Evolutionary conservation across 2,888 invertebrate genomes (phyloP), one percentile per base, ranked within the genome.

Genomic region (Gymnosoma rotundatum): DNA sequence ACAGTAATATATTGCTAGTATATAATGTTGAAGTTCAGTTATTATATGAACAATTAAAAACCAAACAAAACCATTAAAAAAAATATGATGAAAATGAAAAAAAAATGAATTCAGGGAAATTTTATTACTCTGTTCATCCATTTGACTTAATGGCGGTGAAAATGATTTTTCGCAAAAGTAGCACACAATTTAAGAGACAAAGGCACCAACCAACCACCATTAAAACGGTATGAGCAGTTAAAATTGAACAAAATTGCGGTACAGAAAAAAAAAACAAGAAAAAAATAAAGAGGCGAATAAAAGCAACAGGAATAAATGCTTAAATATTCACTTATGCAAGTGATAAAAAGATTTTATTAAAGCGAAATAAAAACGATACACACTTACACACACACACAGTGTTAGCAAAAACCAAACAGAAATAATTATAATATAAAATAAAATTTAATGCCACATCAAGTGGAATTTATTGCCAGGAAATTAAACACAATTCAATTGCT

Each of bases 81-180:
- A 87, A 86, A 88, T 87, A 87, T 87, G 32, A 20, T 16, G 42
- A 42, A 42, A 42, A 42, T 60, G 38, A 38, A 70, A 50, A 64
- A 64, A 73, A 45, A 72, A 69, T n/a, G 14, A 20, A 66, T 61
- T 25, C 52, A 73, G 38, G 67, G 61, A 89, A 89, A 89, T 90
- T 90, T 89, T 89, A 89, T 90, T 90, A 87, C 88, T 88, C 88
- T 90, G 89, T 88, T 90, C 91, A 91, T 88, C 89, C 90, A 90
- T 89, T 88, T 90, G 90, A 89, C 91, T 90, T 90, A 91, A 91
- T 90, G 89, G 90, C 90, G 89, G 90, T 90, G 88, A 89, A 88
- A 90, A 90, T 89, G 88, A 81, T 86, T 87, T 86, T 75, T 74
- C 73, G 78, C 73, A 73, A 78, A 80, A 80, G 64, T 76, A 72